phyloP scores from a whole-genome alignment of 2,888 invertebrate genomes.

The Trichacis sp. region DNA sequence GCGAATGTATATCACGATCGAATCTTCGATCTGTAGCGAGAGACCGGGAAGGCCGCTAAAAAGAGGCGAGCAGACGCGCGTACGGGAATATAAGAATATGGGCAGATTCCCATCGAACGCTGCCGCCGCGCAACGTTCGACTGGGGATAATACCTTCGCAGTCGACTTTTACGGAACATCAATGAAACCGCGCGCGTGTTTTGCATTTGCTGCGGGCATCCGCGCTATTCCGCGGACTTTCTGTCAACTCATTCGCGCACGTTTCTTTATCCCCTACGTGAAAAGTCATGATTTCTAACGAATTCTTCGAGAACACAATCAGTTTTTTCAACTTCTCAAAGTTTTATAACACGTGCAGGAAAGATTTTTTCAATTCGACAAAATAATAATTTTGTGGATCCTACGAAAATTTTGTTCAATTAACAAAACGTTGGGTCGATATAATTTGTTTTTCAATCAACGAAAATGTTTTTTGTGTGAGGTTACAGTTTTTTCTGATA shows the following conservation, averaged over 20 bases:
- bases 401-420: no score
- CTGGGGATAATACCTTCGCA: conserved; percentile 45
- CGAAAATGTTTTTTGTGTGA: no score
- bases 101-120: conserved; percentile 46
- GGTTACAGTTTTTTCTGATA: no score
- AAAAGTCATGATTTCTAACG: no score
- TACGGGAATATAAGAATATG: conserved; percentile 41
- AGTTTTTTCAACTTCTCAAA: no score
- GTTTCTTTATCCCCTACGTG: no score
- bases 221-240: conserved; percentile 15
- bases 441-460: no score
- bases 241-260: not conserved
- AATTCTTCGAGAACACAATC: no score
- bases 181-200: conserved; percentile 48
- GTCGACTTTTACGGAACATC: conserved; percentile 48
- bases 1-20: conserved; percentile 36
- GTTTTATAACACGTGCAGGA: no score
- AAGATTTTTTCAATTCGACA: no score
- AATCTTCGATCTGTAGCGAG: conserved; percentile 34
- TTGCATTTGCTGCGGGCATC: conserved; percentile 47
- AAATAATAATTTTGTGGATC: no score
- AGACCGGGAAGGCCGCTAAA: conserved; percentile 15
- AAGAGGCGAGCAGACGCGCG: conserved; percentile 33
- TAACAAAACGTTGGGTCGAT: no score
- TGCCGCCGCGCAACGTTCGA: conserved; percentile 37